phyloP scores from a whole-genome alignment of 2,113 vertebrate species.

The Strix aluco region DNA sequence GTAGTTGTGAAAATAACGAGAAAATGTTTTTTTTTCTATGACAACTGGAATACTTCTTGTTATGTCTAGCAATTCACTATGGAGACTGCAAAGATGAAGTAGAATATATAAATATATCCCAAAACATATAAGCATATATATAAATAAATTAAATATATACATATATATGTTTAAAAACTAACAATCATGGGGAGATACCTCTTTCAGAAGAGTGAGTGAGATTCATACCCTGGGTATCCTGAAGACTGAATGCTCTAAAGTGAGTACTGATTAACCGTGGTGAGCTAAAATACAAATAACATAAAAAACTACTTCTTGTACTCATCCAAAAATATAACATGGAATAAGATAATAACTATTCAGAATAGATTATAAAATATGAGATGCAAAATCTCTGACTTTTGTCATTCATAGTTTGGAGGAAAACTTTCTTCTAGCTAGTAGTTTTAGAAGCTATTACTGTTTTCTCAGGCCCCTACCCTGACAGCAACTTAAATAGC shows the following conservation, averaged over 20 bases:
- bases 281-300: not conserved
- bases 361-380: not conserved
- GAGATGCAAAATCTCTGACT: not conserved
- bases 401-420: not conserved
- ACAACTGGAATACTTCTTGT: not conserved
- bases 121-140: not conserved
- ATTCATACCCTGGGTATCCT: not conserved
- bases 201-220: not conserved
- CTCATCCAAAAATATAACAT: not conserved
- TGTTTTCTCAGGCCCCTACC: not conserved
- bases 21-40: not conserved
- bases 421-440: not conserved
- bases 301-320: not conserved
- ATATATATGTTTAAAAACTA: not conserved
- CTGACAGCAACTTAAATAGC: not conserved
- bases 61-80: not conserved
- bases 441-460: not conserved
- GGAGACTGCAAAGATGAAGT: not conserved
- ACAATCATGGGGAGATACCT: not conserved
- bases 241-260: not conserved
- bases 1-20: not conserved
- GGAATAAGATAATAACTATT: not conserved
- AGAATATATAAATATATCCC: not conserved
- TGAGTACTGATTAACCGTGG: not conserved
- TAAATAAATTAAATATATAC: not conserved